Evolutionary conservation across 2,113 vertebrate genomes (phyloP).

Genomic region (Coptodon rendalli): DNA sequence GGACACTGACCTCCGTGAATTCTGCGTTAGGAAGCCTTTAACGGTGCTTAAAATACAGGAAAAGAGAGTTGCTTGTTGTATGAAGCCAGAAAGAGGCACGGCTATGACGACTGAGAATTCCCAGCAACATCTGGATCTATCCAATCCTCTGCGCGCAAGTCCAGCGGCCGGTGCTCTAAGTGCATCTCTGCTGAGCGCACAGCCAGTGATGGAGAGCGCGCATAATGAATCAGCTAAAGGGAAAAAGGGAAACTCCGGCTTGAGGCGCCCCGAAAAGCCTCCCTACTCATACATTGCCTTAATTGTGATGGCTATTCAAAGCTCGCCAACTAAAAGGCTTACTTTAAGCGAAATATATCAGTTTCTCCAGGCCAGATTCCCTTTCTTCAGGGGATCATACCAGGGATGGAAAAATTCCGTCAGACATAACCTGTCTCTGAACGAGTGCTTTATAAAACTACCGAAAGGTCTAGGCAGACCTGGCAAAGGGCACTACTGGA

Average conservation of each 20-base stretch:
- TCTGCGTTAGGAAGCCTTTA: not conserved
- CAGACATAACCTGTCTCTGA: constrained; percentile 86
- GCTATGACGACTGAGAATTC: constrained; percentile 83
- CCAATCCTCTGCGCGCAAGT: constrained; percentile 72
- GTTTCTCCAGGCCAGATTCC: constrained; percentile 91
- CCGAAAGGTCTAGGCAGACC: constrained; percentile 91
- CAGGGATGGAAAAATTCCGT: constrained; percentile 98
- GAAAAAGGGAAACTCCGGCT: constrained; percentile 84
- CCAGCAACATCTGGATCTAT: constrained; percentile 74
- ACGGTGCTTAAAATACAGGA: not conserved
- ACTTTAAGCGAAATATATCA: constrained; percentile 96
- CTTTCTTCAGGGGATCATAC: constrained; percentile 92
- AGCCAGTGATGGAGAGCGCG: constrained; percentile 72
- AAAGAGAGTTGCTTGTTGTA: not conserved
- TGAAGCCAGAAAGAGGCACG: not conserved
- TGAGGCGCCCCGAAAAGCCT: constrained; percentile 90
- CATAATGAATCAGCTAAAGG: constrained; percentile 61
- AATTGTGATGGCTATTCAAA: constrained; percentile 97
- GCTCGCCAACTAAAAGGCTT: constrained; percentile 86
- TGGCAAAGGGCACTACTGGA: constrained; percentile 96
- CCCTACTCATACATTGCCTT: constrained; percentile 95
- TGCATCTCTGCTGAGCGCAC: constrained; percentile 72
- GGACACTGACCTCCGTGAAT: not conserved
- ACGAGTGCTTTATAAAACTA: constrained; percentile 89
- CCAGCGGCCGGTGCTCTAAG: constrained; percentile 72